phyloP scores from a whole-genome alignment of 2,113 vertebrate genomes.

The Geococcyx californianus region DNA sequence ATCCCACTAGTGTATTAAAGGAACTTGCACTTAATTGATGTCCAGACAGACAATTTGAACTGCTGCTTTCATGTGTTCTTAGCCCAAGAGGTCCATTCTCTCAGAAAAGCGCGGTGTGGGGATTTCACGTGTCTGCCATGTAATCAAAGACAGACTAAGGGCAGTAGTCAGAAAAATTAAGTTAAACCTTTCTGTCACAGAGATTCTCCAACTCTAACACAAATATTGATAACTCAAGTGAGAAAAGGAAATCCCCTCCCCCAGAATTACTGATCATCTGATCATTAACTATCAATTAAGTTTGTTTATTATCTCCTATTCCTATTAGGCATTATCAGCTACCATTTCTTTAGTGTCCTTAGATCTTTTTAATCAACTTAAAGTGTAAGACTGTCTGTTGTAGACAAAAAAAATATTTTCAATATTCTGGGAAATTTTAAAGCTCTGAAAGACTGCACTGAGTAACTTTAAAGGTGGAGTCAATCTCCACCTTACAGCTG shows the following conservation, averaged over 20 bases:
- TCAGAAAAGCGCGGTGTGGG: background rate
- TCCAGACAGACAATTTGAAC: background rate
- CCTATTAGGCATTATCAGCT: background rate
- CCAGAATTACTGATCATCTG: background rate
- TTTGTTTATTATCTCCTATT: background rate
- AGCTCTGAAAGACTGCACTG: background rate
- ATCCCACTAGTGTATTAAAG: background rate
- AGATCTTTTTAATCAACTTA: background rate
- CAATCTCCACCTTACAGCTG: background rate
- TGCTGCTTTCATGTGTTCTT: background rate
- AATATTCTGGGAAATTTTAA: background rate
- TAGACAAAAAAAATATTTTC: background rate
- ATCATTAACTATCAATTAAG: background rate
- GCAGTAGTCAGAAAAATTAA: background rate
- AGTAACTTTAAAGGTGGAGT: background rate
- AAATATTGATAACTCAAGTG: background rate
- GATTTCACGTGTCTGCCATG: background rate
- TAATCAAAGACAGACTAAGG: background rate
- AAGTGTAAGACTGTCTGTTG: background rate
- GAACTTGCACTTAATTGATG: background rate
- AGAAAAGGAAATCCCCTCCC: background rate
- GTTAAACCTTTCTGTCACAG: background rate
- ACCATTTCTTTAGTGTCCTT: background rate
- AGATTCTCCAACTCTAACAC: background rate
- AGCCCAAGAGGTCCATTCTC: background rate